Evolutionary conservation across 1,140 invertebrate genomes (phyloP), one percentile per base, ranked within the genome.

Genomic region (Trichogramma pretiosum): DNA sequence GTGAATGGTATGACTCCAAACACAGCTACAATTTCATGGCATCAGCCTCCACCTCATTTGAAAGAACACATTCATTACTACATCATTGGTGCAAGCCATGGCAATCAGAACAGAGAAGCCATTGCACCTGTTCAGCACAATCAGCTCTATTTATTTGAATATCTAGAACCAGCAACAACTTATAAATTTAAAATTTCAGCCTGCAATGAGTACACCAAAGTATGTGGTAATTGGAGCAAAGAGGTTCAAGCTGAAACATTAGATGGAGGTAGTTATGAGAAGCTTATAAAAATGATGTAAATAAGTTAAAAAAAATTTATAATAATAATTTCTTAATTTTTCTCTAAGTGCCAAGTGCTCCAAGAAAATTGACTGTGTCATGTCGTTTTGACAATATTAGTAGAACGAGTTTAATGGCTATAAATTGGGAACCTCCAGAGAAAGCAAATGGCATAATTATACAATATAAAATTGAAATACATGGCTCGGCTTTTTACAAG

Each of bases 21-120:
- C 18, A 85, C 85, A 0, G 84, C 89, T 23, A 88, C 85, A 1
- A 81, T 91, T 45, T 80, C 81, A 0, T 89, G 86, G 84, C 75
- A 73, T 35, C 67, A 75, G 2, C 84, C 85, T 3, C 77, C 83
- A 0, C 60, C 72, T 5, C 71, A 81, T 53, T 69, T 87, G 21
- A 69, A 75, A 19, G 79, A 86, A 50, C 78, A 83, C 59, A 79
- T 89, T 44, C 84, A 87, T 58, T 85, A 83, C 68, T 86, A 87
- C 57, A 73, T 81, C 48, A 61, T 88, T n/a, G 76, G 81, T 54
- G 77, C 81, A 34, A 77, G 80, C 22, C 74, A 80, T 26, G 74
- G 75, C 9, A 68, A 72, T 19, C 63, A 71, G 46, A 70, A 72
- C 21, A 74, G 78, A 56, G 74, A 82, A 59, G 76, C 83, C 0